These are phyloP conservation scores for Bradypodion ventrale DNA, from an alignment of 2,797 vertebrate genomes.

Conservation along the genomic window DNA sequence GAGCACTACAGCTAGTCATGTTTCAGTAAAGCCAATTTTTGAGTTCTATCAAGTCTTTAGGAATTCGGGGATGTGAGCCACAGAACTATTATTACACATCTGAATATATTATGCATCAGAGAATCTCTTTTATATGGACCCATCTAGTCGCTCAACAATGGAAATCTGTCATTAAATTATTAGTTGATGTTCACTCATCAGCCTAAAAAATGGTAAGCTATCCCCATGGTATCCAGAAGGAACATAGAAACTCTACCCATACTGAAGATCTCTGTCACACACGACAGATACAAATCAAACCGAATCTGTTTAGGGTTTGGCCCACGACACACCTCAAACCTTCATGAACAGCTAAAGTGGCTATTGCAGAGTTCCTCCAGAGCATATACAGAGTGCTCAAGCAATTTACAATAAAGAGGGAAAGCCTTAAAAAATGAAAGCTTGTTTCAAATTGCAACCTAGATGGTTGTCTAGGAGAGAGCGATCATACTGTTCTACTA, in stretches of 20 bases:
- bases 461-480: too few species aligned
- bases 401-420: too few species aligned
- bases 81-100: background rate
- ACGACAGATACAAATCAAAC: background rate
- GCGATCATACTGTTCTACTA: too few species aligned
- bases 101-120: slow-evolving; percentile 28
- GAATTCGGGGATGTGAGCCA: background rate
- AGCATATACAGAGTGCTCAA: too few species aligned
- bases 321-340: background rate
- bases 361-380: background rate
- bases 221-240: background rate
- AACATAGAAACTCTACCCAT: background rate
- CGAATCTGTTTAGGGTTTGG: background rate
- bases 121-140: background rate
- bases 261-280: background rate
- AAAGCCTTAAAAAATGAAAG: too few species aligned
- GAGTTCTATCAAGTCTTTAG: slow-evolving; percentile 10
- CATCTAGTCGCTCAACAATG: slow-evolving; percentile 48
- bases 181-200: slow-evolving; percentile 36
- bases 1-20: background rate
- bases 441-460: too few species aligned
- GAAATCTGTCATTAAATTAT: slow-evolving; percentile 2
- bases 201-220: background rate
- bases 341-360: background rate
- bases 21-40: slow-evolving; percentile 20